phyloP scores from a whole-genome alignment of 2,797 vertebrate species.

The Potorous gilbertii region DNA sequence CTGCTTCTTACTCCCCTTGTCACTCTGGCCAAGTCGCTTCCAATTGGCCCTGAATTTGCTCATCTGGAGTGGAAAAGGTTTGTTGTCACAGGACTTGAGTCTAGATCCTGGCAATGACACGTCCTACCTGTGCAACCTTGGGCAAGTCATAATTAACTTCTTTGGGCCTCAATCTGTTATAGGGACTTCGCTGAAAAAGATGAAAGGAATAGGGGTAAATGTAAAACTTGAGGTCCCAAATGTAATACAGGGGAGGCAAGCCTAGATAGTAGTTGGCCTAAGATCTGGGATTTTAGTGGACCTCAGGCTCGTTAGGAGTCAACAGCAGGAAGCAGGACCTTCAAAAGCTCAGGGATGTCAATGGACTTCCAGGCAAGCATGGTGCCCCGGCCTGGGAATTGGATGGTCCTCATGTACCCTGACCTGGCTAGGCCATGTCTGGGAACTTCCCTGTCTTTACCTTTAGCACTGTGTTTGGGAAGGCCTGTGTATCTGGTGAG shows the following conservation, averaged over 20 bases:
- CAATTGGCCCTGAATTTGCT: background rate
- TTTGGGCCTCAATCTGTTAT: background rate
- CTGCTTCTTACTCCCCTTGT: background rate
- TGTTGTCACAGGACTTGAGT: background rate
- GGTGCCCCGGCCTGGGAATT: background rate
- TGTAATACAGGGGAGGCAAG: background rate
- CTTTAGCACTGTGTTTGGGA: background rate
- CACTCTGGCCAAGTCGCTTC: background rate
- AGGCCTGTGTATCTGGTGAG: background rate
- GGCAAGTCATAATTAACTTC: background rate
- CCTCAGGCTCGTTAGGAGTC: background rate
- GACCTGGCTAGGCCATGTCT: too few species aligned
- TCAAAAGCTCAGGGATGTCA: background rate
- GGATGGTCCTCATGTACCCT: background rate
- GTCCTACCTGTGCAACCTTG: background rate
- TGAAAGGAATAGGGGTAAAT: background rate
- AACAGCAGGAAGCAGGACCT: background rate
- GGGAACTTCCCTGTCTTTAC: background rate
- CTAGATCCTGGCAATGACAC: background rate
- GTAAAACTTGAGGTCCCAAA: background rate
- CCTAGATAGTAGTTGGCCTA: background rate
- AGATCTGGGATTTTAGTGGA: background rate
- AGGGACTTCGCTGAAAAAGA: background rate
- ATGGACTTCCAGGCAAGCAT: background rate
- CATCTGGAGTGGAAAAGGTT: background rate